These are phyloP conservation scores for Lates calcarifer DNA, from an alignment of 2,113 vertebrate genomes.

Conservation along the genomic window DNA sequence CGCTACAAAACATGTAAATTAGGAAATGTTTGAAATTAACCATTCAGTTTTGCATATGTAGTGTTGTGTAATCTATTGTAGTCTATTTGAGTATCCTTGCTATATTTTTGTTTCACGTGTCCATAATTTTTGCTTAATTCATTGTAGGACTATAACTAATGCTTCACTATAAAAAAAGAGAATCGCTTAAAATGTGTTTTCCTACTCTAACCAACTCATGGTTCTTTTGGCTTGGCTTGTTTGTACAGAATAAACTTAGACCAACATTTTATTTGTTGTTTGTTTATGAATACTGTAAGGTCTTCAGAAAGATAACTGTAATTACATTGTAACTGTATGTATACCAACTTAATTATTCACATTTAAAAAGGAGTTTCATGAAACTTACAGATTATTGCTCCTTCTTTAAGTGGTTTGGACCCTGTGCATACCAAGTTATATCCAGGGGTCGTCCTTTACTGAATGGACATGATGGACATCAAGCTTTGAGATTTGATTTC, in stretches of 20 bases:
- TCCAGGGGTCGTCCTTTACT: conserved; percentile 50
- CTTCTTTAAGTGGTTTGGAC: conserved; percentile 65
- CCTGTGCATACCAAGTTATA: conserved; percentile 38
- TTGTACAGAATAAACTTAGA: conserved; percentile 82
- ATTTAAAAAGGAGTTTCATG: conserved; percentile 64
- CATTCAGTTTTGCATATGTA: conserved; percentile 76
- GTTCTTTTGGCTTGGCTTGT: conserved; percentile 82
- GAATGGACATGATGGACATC: conserved; percentile 66
- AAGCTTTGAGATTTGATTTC: conserved; percentile 67
- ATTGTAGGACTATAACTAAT: conserved; percentile 75
- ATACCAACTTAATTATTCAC: conserved; percentile 71
- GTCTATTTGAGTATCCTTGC: conserved; percentile 78
- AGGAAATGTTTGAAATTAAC: conserved; percentile 70
- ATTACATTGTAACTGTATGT: conserved; percentile 79
- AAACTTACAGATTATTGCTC: conserved; percentile 53
- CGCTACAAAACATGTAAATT: conserved; percentile 78
- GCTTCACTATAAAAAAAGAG: conserved; percentile 76
- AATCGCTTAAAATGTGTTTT: conserved; percentile 78
- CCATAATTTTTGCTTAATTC: conserved; percentile 70
- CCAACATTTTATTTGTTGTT: conserved; percentile 79
- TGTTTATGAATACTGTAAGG: conserved; percentile 78
- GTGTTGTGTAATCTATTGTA: conserved; percentile 81
- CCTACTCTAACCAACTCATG: conserved; percentile 71
- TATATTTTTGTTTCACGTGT: conserved; percentile 69
- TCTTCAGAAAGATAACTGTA: conserved; percentile 74